Base-by-base conservation (phyloP, 2,888 invertebrate species). In the Anticlea derivata region DNA sequence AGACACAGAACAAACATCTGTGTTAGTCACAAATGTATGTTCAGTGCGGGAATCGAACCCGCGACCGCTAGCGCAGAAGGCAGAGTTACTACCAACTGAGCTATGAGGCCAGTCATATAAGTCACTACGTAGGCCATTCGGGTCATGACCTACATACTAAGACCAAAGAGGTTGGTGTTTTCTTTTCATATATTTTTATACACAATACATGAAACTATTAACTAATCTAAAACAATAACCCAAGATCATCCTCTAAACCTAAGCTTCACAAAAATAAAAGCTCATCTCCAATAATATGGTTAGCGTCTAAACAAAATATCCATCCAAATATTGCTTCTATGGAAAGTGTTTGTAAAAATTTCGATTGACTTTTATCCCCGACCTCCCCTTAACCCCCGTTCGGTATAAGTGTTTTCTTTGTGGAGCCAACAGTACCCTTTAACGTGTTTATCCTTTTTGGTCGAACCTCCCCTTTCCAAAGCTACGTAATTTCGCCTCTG, bases 371-470 rank as follows among this genome's bases (percentile, higher is more conserved):
- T 75, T 68, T 68, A 73, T 68, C 73, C 73, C 66, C 62, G 51
- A 53, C 52, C 68, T 65, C 67, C 60, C 48, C 51, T 52, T 58
- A 65, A 67, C 65, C 66, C 54, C 68, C 58, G 63, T 56, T 75
- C 69, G 70, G 70, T 76, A 79, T 82, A 83, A 88, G 87, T 88
- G 87, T 86, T 89, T 87, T 87, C 88, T 87, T 86, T 87, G 86
- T 80, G 86, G 84, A 86, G 85, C 82, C 55, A 38, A 77, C 80
- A 76, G 78, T 75, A 80, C 85, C 86, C 86, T 86, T 86, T 86
- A 86, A 86, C 85, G 77, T 86, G 86, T 86, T 86, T 86, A 86
- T 86, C 86, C 86, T 76, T 83, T 81, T 80, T 77, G 75, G 78
- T 70, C 78, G 73, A 75, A 67, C 66, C 75, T 76, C 86, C 82